Conservation (phyloP, 2,888 invertebrate genomes). For the Philopedon plagiatum region DNA sequence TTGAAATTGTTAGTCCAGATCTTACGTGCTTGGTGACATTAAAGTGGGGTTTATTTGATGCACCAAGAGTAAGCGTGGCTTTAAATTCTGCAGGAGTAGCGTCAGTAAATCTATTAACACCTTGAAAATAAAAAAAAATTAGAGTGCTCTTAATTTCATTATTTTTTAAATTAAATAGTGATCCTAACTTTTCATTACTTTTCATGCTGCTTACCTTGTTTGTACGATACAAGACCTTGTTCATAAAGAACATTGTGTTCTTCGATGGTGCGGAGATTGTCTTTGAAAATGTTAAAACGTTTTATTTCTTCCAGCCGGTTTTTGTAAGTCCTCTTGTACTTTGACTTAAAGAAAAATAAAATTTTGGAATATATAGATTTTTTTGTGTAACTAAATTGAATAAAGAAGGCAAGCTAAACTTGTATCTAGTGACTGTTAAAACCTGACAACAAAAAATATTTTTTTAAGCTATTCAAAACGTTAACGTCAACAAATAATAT, state of each 20-base stretch:
- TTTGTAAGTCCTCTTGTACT: slow-evolving; percentile 44
- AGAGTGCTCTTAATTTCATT: no score
- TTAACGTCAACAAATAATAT: no score
- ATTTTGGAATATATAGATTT: no score
- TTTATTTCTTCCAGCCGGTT: slow-evolving; percentile 49
- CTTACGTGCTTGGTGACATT: slow-evolving; percentile 4
- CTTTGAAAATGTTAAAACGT: slow-evolving; percentile 48
- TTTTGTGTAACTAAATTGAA: no score
- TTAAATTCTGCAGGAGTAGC: slow-evolving; percentile 52
- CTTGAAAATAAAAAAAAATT: slow-evolving; percentile 7
- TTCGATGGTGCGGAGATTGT: slow-evolving; percentile 46
- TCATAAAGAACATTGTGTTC: slow-evolving; percentile 51
- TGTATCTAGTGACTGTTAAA: no score
- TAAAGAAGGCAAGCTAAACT: no score
- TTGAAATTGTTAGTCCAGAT: slow-evolving; percentile 40
- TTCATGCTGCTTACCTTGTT: slow-evolving; percentile 13
- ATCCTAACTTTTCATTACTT: no score
- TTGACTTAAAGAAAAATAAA: slow-evolving; percentile 10
- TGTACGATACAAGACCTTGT: slow-evolving; percentile 41
- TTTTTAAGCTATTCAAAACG: no score
- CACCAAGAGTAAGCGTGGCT: slow-evolving; percentile 21
- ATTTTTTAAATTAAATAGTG: no score
- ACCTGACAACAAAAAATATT: no score
- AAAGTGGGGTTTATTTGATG: neutral
- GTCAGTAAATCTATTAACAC: slow-evolving; percentile 54